Evolutionary conservation across 2,113 vertebrate genomes (phyloP), one percentile per base, ranked within the genome.

Genomic region (Poeciliopsis prolifica): DNA sequence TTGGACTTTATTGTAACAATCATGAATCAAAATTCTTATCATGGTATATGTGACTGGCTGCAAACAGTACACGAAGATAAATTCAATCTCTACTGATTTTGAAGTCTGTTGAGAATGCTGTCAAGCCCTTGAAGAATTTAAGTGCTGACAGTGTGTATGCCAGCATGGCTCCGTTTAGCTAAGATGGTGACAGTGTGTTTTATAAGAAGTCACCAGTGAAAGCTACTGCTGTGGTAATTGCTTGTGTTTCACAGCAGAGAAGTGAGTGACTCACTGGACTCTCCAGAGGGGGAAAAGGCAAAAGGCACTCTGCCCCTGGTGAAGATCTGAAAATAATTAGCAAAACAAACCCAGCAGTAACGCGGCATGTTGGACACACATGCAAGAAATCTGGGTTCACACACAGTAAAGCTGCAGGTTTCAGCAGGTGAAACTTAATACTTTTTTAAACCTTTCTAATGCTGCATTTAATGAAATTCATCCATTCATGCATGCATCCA

Each of bases 281-380:
- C 51, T 72, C 63, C 19, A 26, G 63, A 64, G 77, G 61, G 77
- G 29, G 77, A 61, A 78, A 61, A 64, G 24, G 3, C 48, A 61
- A 78, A 61, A 64, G 24, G 3, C 48, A 30, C 68, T 74, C 26
- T 62, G 78, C 85, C 74, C 3, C 71, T 28, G 61, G 71, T 68
- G 74, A 64, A 77, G 60, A 80, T 74, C 72, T 76, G 51, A 79
- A 84, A 75, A 83, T 78, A 79, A 85, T 82, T 64, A 79, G 78
- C 65, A 61, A 14, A 61, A 84, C 71, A 22, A 67, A 58, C 66
- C 66, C 54, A 72, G 19, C 51, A 58, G 17, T 2, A 54, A 5
- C 2, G 51, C 51, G 22, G 51, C 51, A 58, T 2, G 24, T n/a
- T n/a, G 22, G 19, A 58, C 7, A n/a, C 51, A 58, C 24, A 8